Evolutionary conservation across 1,140 invertebrate species (phyloP), one percentile per base, ranked within the genome.

Genomic region (Drosophila triauraria): DNA sequence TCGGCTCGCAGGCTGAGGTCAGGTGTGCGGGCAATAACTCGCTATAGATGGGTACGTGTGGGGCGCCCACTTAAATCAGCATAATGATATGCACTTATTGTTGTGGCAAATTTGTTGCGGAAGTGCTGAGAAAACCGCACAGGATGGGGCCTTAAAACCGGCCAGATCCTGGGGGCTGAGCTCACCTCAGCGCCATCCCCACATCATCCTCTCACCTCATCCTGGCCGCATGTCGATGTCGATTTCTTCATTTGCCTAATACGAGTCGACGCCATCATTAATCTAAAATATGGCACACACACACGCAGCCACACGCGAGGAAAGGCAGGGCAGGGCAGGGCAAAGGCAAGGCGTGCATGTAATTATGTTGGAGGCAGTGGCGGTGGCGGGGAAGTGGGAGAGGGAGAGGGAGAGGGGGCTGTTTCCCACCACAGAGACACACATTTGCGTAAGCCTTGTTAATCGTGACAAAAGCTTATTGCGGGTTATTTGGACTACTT

Each of bases 71-170:
- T 87, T 87, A 87, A 87, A 87, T 87, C 84, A 87, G 84, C 84
- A 87, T 87, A 87, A 87, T 87, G 84, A 87, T 87, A 87, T 87
- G 84, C 84, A 87, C 85, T 87, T 87, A 87, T 87, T 90, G 81
- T 87, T 87, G 85, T 84, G 84, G 84, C 85, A 88, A 87, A 87
- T 90, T 87, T 87, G 84, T 80, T 87, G 69, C 84, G 84, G 84
- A 87, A 84, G 79, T 87, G 80, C 85, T 87, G 84, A 56, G 80
- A 83, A 88, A 88, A 88, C 84, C 80, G 80, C 72, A 80, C 59
- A 78, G 63, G 74, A 76, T 75, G 72, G 43, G 67, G 40, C 40
- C 58, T 35, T 35, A 30, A 46, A n/a, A 38, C 46, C 30, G 57
- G 51, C 40, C 57, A 35, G 46, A 51, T 65, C 27, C 64, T 20